phyloP scores from a whole-genome alignment of 2,888 invertebrate genomes.

The Synanthedon vespiformis region DNA sequence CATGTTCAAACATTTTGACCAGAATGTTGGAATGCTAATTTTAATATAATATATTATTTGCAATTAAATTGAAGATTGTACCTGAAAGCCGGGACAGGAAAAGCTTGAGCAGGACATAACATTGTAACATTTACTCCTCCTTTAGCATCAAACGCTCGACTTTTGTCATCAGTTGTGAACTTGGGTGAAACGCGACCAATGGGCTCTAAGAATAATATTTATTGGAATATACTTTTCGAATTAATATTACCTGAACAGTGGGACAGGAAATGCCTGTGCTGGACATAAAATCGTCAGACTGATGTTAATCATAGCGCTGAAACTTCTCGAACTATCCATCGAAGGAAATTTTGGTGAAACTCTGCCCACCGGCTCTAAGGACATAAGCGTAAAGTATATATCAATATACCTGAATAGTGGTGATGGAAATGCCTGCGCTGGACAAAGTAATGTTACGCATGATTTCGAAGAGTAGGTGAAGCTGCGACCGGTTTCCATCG shows the following conservation, averaged over 20 bases:
- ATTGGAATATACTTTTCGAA: slow-evolving; percentile 3
- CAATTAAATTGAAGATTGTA: slow-evolving; percentile 21
- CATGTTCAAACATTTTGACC: slow-evolving; percentile 36
- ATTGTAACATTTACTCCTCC: slow-evolving; percentile 64
- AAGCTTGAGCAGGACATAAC: slow-evolving; percentile 82
- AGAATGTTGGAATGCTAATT: slow-evolving; percentile 72
- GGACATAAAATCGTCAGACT: slow-evolving; percentile 78
- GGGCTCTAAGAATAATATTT: slow-evolving; percentile 65
- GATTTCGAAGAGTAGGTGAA: slow-evolving; percentile 57
- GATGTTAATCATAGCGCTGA: slow-evolving; percentile 59
- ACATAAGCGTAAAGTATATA: slow-evolving; percentile 25
- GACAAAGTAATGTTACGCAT: slow-evolving; percentile 74
- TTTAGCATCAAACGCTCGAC: slow-evolving; percentile 72
- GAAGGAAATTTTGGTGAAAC: slow-evolving; percentile 73
- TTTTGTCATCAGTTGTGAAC: slow-evolving; percentile 73
- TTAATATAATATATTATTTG: slow-evolving; percentile 5
- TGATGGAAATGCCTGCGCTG: slow-evolving; percentile 79
- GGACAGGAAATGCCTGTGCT: slow-evolving; percentile 82
- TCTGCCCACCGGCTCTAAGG: slow-evolving; percentile 73
- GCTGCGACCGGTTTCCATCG: slow-evolving; percentile 62
- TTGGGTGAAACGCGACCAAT: slow-evolving; percentile 77
- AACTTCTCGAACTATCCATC: slow-evolving; percentile 74
- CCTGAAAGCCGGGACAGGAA: slow-evolving; percentile 77
- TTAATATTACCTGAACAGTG: slow-evolving; percentile 72
- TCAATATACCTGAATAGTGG: slow-evolving; percentile 77